Evolutionary conservation across 2,888 invertebrate species (phyloP).

Genomic region (Physocephala rufipes): DNA sequence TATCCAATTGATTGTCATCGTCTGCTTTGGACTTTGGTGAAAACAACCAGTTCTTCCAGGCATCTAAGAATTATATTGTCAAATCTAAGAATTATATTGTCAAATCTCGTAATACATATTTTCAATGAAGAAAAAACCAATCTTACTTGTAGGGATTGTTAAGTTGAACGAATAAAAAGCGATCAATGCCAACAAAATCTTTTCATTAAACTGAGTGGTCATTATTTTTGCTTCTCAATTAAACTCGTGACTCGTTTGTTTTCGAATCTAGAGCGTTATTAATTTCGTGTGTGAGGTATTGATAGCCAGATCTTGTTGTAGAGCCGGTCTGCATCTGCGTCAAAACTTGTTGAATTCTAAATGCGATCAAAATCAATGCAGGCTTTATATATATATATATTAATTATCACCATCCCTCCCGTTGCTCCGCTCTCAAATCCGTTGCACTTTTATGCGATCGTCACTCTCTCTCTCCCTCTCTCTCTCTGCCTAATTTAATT

Average conservation of each 20-base stretch:
- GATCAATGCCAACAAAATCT: not conserved
- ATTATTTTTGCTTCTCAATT: not conserved
- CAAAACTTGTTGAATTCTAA: constrained; percentile 39
- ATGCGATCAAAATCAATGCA: not conserved
- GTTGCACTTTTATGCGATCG: not conserved
- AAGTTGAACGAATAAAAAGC: constrained; percentile 8
- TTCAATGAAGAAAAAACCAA: too few species aligned
- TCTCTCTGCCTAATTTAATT: too few species aligned
- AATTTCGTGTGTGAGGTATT: too few species aligned
- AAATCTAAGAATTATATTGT: too few species aligned
- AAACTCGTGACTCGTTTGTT: not conserved
- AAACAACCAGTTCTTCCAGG: not conserved
- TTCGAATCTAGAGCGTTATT: too few species aligned
- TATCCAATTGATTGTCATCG: constrained; percentile 3
- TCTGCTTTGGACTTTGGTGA: not conserved
- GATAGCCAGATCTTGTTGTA: not conserved
- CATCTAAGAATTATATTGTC: not conserved
- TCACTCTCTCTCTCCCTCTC: not conserved
- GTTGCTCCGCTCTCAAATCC: too few species aligned
- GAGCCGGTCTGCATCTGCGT: constrained; percentile 3
- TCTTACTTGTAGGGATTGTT: constrained; percentile 12
- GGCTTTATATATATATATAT: constrained; percentile 34
- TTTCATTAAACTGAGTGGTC: not conserved
- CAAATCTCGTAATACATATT: not conserved
- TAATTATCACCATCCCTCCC: too few species aligned